These are phyloP conservation scores for Lateolabrax maculatus DNA, from an alignment of 2,797 vertebrate genomes.

Conservation along the genomic window DNA sequence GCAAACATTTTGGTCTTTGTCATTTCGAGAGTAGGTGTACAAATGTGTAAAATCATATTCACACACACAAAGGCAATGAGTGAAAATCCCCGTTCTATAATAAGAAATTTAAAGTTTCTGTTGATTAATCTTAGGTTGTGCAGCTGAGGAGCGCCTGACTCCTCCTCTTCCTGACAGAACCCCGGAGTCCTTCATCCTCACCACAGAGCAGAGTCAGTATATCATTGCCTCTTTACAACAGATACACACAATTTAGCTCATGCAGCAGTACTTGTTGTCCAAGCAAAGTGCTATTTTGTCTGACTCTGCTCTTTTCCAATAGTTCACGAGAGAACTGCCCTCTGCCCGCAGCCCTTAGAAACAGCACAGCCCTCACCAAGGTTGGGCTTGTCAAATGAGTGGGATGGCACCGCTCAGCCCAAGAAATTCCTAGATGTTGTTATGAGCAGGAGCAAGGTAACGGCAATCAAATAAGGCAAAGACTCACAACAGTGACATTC, in stretches of 20 bases:
- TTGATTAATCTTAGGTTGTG: conserved; percentile 17
- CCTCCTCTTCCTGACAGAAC: conserved; percentile 65
- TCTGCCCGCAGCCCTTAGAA: conserved; percentile 4
- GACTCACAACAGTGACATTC: neutral
- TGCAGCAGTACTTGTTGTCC: neutral
- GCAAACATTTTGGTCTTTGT: neutral
- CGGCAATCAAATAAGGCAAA: accelerated
- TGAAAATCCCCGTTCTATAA: neutral
- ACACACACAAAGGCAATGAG: no score
- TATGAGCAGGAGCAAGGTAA: conserved; percentile 85
- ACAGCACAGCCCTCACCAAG: neutral
- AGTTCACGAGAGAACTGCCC: conserved; percentile 37
- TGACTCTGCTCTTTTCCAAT: neutral
- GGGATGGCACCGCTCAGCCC: conserved; percentile 77
- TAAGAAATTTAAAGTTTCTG: neutral
- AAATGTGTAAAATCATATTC: neutral
- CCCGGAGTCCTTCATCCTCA: conserved; percentile 58
- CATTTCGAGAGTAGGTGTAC: neutral
- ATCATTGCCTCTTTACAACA: neutral
- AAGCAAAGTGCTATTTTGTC: neutral
- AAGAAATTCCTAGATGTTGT: conserved; percentile 67
- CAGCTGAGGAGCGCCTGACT: conserved; percentile 48
- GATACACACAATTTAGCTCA: neutral
- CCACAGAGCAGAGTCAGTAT: conserved; percentile 42
- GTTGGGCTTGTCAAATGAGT: conserved; percentile 79